Percentiles rank a stretch among this genome's conserved stretches.
phyloP scores from a whole-genome alignment of 2,113 vertebrate species.

The Corydoras maculifer region DNA sequence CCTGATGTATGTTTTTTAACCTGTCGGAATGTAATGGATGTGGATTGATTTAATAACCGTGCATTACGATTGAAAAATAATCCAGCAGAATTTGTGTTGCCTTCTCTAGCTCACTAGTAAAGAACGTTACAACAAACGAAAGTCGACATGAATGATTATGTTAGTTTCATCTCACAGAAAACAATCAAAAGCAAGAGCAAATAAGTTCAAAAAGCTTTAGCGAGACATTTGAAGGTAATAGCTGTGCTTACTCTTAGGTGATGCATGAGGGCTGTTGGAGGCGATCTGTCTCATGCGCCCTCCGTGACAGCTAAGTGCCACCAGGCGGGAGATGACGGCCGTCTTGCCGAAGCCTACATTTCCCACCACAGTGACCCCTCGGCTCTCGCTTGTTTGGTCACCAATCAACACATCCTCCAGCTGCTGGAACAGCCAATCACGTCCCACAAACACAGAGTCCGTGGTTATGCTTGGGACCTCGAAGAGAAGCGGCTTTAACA shows the following conservation, averaged over 20 bases:
- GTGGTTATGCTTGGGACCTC: conserved; percentile 98
- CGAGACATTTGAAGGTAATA: too few species aligned
- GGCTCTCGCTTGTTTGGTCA: conserved; percentile 64
- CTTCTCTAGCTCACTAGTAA: too few species aligned
- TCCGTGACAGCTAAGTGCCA: conserved; percentile 94
- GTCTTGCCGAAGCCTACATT: conserved; percentile 96
- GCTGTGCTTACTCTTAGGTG: conserved; percentile 76
- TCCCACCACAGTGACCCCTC: conserved; percentile 80
- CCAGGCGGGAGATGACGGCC: conserved; percentile 86
- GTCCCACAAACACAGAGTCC: conserved; percentile 92
- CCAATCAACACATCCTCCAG: conserved; percentile 77
- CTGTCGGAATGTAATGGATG: too few species aligned
- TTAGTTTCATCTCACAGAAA: too few species aligned
- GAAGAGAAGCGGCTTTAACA: conserved; percentile 93
- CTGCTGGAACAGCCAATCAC: conserved; percentile 89
- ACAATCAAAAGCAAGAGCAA: too few species aligned
- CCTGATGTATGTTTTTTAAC: too few species aligned
- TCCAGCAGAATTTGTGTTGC: too few species aligned
- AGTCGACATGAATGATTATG: too few species aligned
- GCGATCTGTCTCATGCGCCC: conserved; percentile 97
- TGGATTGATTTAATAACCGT: too few species aligned
- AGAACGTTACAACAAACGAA: too few species aligned
- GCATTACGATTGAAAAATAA: too few species aligned
- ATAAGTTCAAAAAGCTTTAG: too few species aligned
- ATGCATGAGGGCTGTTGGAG: conserved; percentile 79